Evolutionary conservation across 1,140 invertebrate species (phyloP), one percentile per base, ranked within the genome.

Genomic region (Heterodera schachtii): DNA sequence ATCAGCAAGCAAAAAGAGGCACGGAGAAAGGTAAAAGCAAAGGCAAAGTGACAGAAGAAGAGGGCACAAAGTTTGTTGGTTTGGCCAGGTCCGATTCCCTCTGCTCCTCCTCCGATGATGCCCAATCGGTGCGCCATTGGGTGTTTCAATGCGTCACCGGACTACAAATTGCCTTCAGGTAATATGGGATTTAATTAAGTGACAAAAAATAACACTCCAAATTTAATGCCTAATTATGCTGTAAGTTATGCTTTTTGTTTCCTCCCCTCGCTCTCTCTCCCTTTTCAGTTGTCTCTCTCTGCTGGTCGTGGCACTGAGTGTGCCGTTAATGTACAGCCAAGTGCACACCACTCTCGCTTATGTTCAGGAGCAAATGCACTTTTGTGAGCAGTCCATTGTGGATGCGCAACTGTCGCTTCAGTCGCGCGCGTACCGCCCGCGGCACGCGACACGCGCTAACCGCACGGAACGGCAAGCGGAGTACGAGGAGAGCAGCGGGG

Each of bases 291-390:
- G 73, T 57, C 76, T 90, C 71, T 90, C 89, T 41, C 69, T 89
- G 16, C 57, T 89, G 46, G 79, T 86, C 73, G 57, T 89, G 52
- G 90, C 86, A 77, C 67, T 89, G 47, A 80, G 81, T 52, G 81
- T 89, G 13, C 88, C 88, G 49, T 73, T 89, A 52, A 87, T 89
- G 87, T 89, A 90, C 80, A 89, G 87, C 83, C 81, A 86, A 83
- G 85, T 89, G 64, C 89, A 89, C 73, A 86, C 81, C 49, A 90
- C 88, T 13, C 83, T 89, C 31, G 82, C 88, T 60, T 89, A 89
- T 85, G 88, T 88, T 16, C 85, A 89, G 11, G 78, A 82, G 64
- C 87, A 89, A 78, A 90, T 89, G 88, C 71, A 69, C 73, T 89
- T 86, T 82, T 89, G 88, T 80, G 88, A 89, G 78, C 64, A 44